phyloP scores from a whole-genome alignment of 2,113 vertebrate species.

The Ochotona princeps region DNA sequence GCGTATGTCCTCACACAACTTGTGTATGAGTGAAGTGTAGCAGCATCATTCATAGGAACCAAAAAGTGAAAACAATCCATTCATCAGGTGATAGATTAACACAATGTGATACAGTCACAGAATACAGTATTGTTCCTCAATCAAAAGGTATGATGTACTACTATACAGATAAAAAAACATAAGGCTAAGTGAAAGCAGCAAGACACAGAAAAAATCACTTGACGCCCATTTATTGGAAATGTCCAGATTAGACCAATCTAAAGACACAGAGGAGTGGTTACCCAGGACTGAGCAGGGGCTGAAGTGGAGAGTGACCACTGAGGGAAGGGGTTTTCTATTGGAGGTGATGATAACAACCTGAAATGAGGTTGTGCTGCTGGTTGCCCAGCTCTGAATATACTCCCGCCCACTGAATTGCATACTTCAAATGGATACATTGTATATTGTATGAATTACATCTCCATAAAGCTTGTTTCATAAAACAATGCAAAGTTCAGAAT shows the following conservation, averaged over 20 bases:
- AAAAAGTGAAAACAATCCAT: background rate
- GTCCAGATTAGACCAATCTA: background rate
- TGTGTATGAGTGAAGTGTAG: background rate
- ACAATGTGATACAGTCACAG: background rate
- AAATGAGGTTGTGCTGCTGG: background rate
- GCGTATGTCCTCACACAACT: fast-evolving
- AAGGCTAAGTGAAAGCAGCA: background rate
- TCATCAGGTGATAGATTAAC: background rate
- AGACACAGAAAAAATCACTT: background rate
- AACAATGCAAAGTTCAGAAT: background rate
- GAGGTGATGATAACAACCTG: background rate
- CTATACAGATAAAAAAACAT: background rate
- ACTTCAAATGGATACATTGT: background rate
- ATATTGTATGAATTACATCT: background rate
- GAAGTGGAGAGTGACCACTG: too few relatives aligned
- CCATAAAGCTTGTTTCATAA: conserved; percentile 12
- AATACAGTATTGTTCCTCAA: background rate
- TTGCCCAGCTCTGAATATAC: background rate
- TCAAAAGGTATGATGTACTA: background rate
- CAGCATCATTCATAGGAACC: background rate
- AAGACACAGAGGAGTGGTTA: background rate
- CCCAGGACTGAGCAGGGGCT: background rate
- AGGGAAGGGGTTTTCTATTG: background rate
- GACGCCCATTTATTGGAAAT: background rate
- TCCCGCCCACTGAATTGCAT: background rate